Conservation (phyloP, 2,113 vertebrate species). For the Lampris incognitus region DNA sequence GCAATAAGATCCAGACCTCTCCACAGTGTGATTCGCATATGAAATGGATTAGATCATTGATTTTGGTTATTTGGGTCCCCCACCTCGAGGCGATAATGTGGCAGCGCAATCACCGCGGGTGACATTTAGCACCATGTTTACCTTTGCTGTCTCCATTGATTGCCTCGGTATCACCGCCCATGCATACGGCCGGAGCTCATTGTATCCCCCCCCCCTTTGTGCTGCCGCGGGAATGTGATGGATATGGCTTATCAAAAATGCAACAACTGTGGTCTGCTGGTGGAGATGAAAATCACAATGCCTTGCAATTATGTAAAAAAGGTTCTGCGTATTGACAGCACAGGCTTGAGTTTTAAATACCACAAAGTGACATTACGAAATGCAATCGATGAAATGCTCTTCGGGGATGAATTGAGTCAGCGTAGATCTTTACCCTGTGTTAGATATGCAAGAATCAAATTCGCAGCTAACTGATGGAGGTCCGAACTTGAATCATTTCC, state of each 20-base stretch:
- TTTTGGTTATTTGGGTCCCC: conserved; percentile 76
- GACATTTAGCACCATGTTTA: conserved; percentile 81
- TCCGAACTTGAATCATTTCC: conserved; percentile 18
- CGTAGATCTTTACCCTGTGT: conserved; percentile 28
- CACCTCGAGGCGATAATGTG: conserved; percentile 67
- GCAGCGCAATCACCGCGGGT: conserved; percentile 72
- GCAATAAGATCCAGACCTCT: conserved; percentile 77
- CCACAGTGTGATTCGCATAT: conserved; percentile 76
- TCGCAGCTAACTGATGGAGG: conserved; percentile 24
- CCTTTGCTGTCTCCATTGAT: conserved; percentile 77
- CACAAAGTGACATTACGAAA: conserved; percentile 40
- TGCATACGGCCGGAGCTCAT: conserved; percentile 64
- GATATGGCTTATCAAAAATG: conserved; percentile 76
- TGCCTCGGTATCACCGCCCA: conserved; percentile 70
- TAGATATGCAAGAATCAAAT: conserved; percentile 24
- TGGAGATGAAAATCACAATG: conserved; percentile 48
- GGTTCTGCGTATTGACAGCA: conserved; percentile 1
- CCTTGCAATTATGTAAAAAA: conserved; percentile 53
- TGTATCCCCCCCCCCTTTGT: conserved; percentile 55
- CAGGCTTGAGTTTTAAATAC: conserved; percentile 43
- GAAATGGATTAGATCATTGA: conserved; percentile 81
- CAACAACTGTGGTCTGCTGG: conserved; percentile 55
- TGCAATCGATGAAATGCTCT: conserved; percentile 25
- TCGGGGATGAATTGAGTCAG: not conserved
- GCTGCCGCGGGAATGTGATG: conserved; percentile 62